These are phyloP conservation scores for Scylla paramamosain DNA, from an alignment of 1,140 invertebrate genomes.

Conservation along the genomic window DNA sequence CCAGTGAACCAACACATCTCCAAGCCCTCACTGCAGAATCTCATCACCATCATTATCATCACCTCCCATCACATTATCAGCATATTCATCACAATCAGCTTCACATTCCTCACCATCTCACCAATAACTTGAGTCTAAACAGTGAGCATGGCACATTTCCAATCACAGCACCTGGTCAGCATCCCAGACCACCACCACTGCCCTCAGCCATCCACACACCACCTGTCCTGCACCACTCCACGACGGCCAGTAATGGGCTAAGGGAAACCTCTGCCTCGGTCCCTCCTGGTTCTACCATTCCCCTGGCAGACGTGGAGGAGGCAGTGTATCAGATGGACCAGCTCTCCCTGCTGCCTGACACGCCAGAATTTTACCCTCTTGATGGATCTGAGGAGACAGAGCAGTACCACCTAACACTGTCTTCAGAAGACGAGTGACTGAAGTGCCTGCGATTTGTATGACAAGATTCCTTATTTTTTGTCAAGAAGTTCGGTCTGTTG, in stretches of 20 bases:
- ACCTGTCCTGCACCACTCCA: not conserved
- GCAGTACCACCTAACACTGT: constrained; percentile 71
- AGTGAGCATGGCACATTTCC: constrained; percentile 30
- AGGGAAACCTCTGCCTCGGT: constrained; percentile 14
- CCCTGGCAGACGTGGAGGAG: constrained; percentile 49
- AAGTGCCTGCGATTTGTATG: constrained; percentile 42
- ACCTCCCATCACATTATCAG: constrained; percentile 45
- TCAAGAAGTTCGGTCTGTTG: not conserved
- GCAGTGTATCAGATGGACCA: constrained; percentile 65
- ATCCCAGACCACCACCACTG: not conserved
- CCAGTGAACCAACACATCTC: constrained; percentile 60
- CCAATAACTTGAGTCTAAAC: constrained; percentile 36
- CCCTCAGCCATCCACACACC: constrained; percentile 33
- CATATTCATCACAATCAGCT: constrained; percentile 46
- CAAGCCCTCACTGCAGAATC: constrained; percentile 55
- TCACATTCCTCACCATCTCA: constrained; percentile 65
- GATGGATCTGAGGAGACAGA: constrained; percentile 65
- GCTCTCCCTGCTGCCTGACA: constrained; percentile 58
- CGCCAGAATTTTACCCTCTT: constrained; percentile 67
- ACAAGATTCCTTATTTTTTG: constrained; percentile 16
- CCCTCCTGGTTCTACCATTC: not conserved
- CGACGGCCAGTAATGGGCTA: not conserved
- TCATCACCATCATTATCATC: constrained; percentile 68
- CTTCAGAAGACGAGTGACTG: constrained; percentile 66
- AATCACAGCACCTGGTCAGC: not conserved